phyloP scores from a whole-genome alignment of 30 jellyfish, hydroid and myxozoan genomes.

The Chrysaora quinquecirrha region DNA sequence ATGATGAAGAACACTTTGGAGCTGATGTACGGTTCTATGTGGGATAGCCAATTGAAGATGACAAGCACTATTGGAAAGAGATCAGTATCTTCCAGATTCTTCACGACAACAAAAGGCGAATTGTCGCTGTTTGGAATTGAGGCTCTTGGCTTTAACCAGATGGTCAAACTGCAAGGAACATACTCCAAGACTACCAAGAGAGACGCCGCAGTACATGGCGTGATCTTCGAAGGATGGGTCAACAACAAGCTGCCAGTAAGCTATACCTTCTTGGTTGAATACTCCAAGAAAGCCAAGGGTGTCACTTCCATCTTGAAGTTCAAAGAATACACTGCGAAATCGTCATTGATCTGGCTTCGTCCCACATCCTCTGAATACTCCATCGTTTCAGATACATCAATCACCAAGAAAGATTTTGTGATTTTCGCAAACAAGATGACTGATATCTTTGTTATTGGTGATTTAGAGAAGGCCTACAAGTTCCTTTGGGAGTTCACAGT shows the following conservation, averaged over 20 bases:
- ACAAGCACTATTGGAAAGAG: constrained; percentile 45
- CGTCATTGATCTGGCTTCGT: constrained; percentile 16
- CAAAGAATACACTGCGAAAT: constrained; percentile 53
- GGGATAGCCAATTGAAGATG: constrained; percentile 65
- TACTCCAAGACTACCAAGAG: constrained; percentile 39
- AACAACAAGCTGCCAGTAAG: constrained; percentile 74
- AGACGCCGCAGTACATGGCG: constrained; percentile 54
- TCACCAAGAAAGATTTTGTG: constrained; percentile 35
- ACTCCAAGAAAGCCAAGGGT: constrained; percentile 49
- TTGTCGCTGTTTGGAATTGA: constrained; percentile 59
- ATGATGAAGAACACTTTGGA: constrained; percentile 47
- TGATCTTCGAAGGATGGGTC: constrained; percentile 71
- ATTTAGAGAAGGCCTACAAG: constrained; percentile 57
- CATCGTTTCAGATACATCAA: constrained; percentile 45
- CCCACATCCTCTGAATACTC: constrained; percentile 39
- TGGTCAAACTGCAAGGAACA: constrained; percentile 58
- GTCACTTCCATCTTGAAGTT: constrained; percentile 16
- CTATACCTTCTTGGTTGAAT: constrained; percentile 52
- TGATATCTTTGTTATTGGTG: constrained; percentile 44
- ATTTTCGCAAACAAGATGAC: constrained; percentile 53
- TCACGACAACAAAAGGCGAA: constrained; percentile 25
- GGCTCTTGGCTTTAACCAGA: constrained; percentile 49
- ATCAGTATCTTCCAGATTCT: constrained; percentile 37
- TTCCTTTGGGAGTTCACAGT: constrained; percentile 60
- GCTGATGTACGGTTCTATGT: constrained; percentile 58